These are phyloP conservation scores for Axinella damicornis DNA, from an alignment of 37 sponge, comb jelly and placozoan genomes.

Conservation along the genomic window DNA sequence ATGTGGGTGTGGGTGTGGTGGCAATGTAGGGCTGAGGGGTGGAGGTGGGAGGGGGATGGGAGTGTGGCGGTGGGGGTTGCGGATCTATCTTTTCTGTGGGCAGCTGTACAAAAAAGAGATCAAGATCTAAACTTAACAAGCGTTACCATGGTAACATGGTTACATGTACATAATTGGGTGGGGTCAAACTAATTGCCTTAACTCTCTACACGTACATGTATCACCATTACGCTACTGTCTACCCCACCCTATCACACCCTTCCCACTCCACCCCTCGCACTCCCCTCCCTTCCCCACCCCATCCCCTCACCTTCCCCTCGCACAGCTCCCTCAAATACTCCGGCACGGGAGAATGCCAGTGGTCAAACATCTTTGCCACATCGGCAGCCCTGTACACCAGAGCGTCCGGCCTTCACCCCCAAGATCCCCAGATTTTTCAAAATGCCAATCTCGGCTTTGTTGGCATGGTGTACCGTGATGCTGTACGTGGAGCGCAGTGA, in stretches of 20 bases:
- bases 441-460: slow-evolving; percentile 19
- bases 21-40: background rate
- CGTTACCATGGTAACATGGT: no score
- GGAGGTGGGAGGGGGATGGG: slow-evolving; percentile 13
- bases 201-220: no score
- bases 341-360: slow-evolving; percentile 47
- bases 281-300: background rate
- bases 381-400: slow-evolving; percentile 43
- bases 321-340: slow-evolving; percentile 33
- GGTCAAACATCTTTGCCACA: slow-evolving; percentile 57
- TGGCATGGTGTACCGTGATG: slow-evolving; percentile 39
- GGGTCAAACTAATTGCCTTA: no score
- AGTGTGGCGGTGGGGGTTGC: background rate
- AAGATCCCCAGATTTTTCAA: slow-evolving; percentile 53
- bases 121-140: no score
- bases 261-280: no score
- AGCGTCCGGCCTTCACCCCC: slow-evolving; percentile 55
- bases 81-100: slow-evolving; percentile 2
- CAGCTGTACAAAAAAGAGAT: background rate
- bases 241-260: no score
- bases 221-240: no score
- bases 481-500: slow-evolving; percentile 45
- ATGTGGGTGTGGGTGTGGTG: background rate
- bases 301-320: slow-evolving; percentile 37
- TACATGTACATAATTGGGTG: no score